phyloP scores from a whole-genome alignment of 2,797 vertebrate genomes.

The Muscicapa striata region DNA sequence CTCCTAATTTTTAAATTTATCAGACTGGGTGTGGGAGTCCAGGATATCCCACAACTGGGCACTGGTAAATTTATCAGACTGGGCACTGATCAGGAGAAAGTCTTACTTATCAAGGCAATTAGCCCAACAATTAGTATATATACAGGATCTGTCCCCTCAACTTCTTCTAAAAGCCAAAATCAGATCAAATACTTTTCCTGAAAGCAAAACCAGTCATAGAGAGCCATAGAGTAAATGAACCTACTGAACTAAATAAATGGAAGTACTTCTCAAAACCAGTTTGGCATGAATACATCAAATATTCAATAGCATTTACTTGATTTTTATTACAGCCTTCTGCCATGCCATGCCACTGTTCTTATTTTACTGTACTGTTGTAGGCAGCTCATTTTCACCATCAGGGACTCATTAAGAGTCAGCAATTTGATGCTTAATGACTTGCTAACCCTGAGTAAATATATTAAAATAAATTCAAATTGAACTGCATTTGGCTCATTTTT shows the following conservation, averaged over 20 bases:
- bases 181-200: neutral
- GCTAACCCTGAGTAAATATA: conserved; percentile 79
- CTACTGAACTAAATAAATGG: neutral
- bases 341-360: conserved; percentile 39
- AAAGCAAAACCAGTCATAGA: neutral
- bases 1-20: neutral
- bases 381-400: conserved; percentile 68
- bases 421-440: conserved; percentile 80
- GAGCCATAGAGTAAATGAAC: neutral
- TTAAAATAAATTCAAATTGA: conserved; percentile 77
- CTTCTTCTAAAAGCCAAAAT: neutral
- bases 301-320: conserved; percentile 57
- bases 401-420: conserved; percentile 74
- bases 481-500: conserved; percentile 34
- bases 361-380: conserved; percentile 72
- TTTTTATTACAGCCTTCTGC: conserved; percentile 66
- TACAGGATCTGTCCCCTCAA: neutral
- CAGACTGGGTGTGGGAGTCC: neutral
- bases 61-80: neutral
- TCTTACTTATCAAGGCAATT: neutral
- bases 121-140: neutral
- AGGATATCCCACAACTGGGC: too few species aligned
- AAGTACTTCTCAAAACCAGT: neutral
- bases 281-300: conserved; percentile 28
- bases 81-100: neutral